A percentile compares a stretch with the other conserved stretches of the same genome.
phyloP scores from a whole-genome alignment of 2,797 vertebrate genomes.

The Tinamus major region DNA sequence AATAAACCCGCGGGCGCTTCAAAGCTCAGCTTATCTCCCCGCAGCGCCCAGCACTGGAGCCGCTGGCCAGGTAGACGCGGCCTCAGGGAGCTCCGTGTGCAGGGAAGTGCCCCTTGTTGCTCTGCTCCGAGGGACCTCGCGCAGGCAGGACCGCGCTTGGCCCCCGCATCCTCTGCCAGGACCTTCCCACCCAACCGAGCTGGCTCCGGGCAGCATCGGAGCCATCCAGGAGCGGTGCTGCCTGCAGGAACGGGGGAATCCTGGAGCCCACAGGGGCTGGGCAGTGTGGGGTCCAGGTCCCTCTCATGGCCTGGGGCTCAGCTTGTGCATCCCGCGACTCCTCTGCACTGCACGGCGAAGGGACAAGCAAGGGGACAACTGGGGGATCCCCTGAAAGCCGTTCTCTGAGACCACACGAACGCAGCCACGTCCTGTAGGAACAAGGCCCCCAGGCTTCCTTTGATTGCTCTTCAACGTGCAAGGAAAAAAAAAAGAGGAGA shows the following conservation, averaged over 20 bases:
- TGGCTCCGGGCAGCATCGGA: neutral
- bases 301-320: neutral
- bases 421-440: neutral
- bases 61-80: neutral
- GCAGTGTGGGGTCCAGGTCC: fast-evolving
- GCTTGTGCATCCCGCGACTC: neutral
- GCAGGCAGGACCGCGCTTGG: neutral
- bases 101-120: too few species aligned
- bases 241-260: neutral
- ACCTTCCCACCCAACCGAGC: neutral
- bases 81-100: too few species aligned
- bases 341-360: too few species aligned
- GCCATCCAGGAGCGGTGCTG: fast-evolving
- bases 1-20: neutral
- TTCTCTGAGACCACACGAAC: fast-evolving
- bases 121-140: too few species aligned
- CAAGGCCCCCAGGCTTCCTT: neutral
- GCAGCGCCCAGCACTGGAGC: neutral
- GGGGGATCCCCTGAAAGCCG: neutral
- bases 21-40: neutral
- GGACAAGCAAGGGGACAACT: neutral
- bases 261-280: fast-evolving
- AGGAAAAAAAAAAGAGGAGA: neutral
- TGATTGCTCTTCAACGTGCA: neutral
- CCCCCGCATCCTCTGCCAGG: too few species aligned